Percentiles rank a stretch among this genome's conserved stretches.
Evolutionary conservation across 2,113 vertebrate genomes (phyloP).

Genomic region (Motacilla alba): DNA sequence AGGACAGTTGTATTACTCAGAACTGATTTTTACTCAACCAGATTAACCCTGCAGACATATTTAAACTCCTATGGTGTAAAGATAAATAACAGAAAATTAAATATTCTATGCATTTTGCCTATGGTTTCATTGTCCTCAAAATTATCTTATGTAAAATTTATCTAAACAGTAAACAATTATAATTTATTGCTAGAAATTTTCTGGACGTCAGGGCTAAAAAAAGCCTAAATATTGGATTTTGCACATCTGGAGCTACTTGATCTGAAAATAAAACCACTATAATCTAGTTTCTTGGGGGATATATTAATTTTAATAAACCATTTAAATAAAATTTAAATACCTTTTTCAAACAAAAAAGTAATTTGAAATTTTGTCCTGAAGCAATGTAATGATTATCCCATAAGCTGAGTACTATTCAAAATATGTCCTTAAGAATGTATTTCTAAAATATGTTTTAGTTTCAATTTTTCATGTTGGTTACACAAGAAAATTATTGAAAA

Average conservation of each 20-base stretch:
- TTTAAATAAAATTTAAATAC: neutral
- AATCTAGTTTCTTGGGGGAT: neutral
- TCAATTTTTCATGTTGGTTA: neutral
- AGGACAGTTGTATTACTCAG: neutral
- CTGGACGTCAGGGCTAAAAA: neutral
- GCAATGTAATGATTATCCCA: neutral
- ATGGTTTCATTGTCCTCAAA: neutral
- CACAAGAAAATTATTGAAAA: neutral
- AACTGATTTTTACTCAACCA: neutral
- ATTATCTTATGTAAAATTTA: neutral
- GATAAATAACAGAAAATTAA: neutral
- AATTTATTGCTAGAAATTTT: neutral
- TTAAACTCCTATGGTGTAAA: neutral
- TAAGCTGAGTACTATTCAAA: neutral
- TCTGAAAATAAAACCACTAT: neutral
- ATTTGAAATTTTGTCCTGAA: conserved; percentile 37
- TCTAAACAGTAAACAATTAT: neutral
- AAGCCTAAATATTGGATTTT: neutral
- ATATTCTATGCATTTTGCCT: neutral
- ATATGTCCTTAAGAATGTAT: neutral
- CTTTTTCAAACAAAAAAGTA: conserved; percentile 6
- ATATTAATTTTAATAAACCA: conserved; percentile 26
- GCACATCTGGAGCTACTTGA: neutral
- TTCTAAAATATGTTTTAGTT: neutral
- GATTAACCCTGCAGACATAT: neutral